Evolutionary conservation across 1,140 invertebrate species (phyloP).

Genomic region (Pollicipes pollicipes): DNA sequence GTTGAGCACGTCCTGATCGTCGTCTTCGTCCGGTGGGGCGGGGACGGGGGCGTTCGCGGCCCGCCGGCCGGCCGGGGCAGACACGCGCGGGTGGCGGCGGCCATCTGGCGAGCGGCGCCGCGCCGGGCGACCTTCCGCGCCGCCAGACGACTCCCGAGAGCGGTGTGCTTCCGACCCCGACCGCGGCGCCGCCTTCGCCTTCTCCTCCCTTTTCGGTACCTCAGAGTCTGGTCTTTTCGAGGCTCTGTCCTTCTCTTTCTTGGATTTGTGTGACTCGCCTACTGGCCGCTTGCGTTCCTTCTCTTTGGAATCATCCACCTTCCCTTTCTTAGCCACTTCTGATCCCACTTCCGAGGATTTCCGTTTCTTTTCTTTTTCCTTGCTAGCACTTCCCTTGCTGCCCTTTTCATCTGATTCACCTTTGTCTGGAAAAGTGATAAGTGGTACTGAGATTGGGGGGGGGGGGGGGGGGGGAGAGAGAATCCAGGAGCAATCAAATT

Average conservation of each 20-base stretch:
- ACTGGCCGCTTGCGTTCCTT: not conserved
- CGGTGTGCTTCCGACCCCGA: too few species aligned
- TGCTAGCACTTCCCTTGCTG: not conserved
- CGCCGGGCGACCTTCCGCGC: not conserved
- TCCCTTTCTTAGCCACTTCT: not conserved
- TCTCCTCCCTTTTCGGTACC: not conserved
- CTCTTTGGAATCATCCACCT: not conserved
- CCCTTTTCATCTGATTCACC: not conserved
- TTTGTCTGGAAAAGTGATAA: not conserved
- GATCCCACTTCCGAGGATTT: not conserved
- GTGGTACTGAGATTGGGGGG: too few species aligned
- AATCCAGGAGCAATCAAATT: too few species aligned
- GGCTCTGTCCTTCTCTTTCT: not conserved
- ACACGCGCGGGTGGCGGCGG: not conserved
- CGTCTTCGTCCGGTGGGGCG: constrained; percentile 19
- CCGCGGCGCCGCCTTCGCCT: not conserved
- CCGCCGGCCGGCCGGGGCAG: too few species aligned
- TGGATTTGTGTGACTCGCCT: not conserved
- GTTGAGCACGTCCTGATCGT: constrained; percentile 40
- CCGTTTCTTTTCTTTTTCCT: not conserved
- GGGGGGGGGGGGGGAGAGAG: too few species aligned
- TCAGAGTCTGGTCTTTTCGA: not conserved
- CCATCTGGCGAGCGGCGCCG: not conserved
- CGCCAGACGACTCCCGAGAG: not conserved
- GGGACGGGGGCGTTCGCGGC: too few species aligned